Percentiles rank a stretch among this genome's conserved stretches.
Conservation (phyloP, 2,888 invertebrate genomes). For the Harmothoe impar region DNA sequence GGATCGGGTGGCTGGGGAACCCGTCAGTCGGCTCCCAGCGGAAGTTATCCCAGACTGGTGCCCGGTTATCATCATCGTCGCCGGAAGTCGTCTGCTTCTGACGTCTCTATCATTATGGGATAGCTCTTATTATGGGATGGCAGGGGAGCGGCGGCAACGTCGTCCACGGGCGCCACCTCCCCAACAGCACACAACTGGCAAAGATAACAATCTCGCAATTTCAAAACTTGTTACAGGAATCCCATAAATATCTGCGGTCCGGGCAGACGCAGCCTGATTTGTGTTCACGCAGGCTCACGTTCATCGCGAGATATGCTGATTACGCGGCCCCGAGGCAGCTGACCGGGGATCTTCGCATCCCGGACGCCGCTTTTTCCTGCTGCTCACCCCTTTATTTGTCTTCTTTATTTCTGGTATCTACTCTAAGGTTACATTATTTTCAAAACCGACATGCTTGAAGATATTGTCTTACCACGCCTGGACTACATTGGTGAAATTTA, state of each 20-base stretch:
- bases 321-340: constrained; percentile 10
- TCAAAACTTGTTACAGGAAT: constrained; percentile 51
- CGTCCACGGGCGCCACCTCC: neutral
- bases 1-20: constrained; percentile 5
- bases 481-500: no score
- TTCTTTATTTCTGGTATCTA: no score
- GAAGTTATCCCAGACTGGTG: constrained; percentile 30
- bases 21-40: neutral
- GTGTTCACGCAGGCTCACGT: constrained; percentile 42
- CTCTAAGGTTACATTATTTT: no score
- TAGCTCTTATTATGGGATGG: constrained; percentile 35
- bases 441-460: no score
- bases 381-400: no score
- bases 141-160: constrained; percentile 1
- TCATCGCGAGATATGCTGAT: constrained; percentile 29
- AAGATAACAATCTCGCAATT: constrained; percentile 57
- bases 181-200: constrained; percentile 22
- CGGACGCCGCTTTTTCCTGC: neutral
- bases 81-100: constrained; percentile 14
- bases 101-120: constrained; percentile 55
- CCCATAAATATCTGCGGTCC: constrained; percentile 31
- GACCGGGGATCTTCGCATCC: neutral
- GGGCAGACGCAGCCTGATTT: constrained; percentile 32
- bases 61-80: neutral
- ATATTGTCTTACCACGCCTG: no score